Evolutionary conservation across 1,140 invertebrate species (phyloP).

Genomic region (Leguminivora glycinivorella): DNA sequence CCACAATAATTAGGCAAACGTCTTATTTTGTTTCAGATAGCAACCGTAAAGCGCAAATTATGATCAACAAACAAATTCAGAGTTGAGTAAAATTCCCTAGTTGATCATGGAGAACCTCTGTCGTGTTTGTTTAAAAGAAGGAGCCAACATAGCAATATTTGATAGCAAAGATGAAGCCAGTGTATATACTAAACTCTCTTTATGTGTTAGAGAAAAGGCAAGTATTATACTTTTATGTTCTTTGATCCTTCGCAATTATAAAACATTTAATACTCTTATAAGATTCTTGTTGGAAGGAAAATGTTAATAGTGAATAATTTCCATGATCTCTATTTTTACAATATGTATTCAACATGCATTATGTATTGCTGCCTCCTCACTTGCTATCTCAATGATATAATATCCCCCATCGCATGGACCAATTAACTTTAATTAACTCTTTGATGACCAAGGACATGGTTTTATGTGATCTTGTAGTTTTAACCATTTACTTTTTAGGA

Average conservation of each 20-base stretch:
- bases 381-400: too few species aligned
- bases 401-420: too few species aligned
- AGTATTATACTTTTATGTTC: background rate
- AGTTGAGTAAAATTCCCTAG: background rate
- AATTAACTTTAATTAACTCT: too few species aligned
- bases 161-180: slow-evolving; percentile 41
- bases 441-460: too few species aligned
- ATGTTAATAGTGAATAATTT: background rate
- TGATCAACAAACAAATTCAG: background rate
- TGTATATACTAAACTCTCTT: slow-evolving; percentile 47
- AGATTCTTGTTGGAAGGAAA: background rate
- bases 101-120: slow-evolving; percentile 43
- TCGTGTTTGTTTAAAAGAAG: slow-evolving; percentile 60
- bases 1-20: background rate
- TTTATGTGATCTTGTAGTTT: too few species aligned
- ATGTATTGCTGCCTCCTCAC: too few species aligned
- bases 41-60: background rate
- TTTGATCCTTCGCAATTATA: background rate
- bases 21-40: background rate
- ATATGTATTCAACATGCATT: too few species aligned
- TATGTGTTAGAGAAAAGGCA: slow-evolving; percentile 59
- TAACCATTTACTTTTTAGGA: too few species aligned
- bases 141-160: slow-evolving; percentile 59
- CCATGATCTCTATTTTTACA: background rate
- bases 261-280: background rate